A percentile compares a stretch with the other conserved stretches of the same genome.
phyloP scores from a whole-genome alignment of 1,140 invertebrate species.

The Drosophila carrolli region DNA sequence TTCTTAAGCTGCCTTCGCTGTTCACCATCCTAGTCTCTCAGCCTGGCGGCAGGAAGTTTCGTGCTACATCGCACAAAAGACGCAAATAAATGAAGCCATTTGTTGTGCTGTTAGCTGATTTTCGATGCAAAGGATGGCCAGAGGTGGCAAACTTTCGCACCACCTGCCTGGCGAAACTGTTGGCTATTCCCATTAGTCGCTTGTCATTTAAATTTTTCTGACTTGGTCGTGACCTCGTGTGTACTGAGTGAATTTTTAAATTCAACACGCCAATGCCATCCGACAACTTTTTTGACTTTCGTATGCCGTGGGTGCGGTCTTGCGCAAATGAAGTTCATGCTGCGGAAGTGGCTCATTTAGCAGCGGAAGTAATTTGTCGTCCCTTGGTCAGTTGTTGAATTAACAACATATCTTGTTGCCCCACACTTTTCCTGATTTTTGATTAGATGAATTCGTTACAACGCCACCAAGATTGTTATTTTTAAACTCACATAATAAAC shows the following conservation, averaged over 20 bases:
- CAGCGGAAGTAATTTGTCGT: constrained; percentile 74
- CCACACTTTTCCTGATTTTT: neutral
- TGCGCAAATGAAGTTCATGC: constrained; percentile 60
- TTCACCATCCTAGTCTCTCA: constrained; percentile 24
- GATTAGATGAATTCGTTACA: constrained; percentile 30
- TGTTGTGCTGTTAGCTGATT: constrained; percentile 79
- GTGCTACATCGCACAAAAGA: constrained; percentile 74
- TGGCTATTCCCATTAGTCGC: constrained; percentile 81
- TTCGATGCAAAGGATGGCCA: constrained; percentile 63
- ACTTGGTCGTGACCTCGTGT: constrained; percentile 10
- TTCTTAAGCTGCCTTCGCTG: constrained; percentile 12
- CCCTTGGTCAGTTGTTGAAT: constrained; percentile 66
- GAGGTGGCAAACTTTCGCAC: constrained; percentile 47
- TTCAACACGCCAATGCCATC: constrained; percentile 41
- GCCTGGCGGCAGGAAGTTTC: constrained; percentile 53
- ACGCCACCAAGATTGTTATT: too few species aligned
- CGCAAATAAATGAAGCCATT: constrained; percentile 83
- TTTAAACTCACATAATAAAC: too few species aligned
- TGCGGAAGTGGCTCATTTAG: constrained; percentile 74
- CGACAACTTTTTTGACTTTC: constrained; percentile 20
- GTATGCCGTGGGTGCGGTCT: constrained; percentile 1
- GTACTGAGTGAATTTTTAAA: constrained; percentile 51
- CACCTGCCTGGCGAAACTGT: constrained; percentile 67
- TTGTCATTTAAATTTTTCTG: constrained; percentile 80
- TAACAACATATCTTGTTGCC: constrained; percentile 38